These are phyloP conservation scores for Dissostichus mawsoni DNA, from an alignment of 2,113 vertebrate genomes.

Conservation along the genomic window DNA sequence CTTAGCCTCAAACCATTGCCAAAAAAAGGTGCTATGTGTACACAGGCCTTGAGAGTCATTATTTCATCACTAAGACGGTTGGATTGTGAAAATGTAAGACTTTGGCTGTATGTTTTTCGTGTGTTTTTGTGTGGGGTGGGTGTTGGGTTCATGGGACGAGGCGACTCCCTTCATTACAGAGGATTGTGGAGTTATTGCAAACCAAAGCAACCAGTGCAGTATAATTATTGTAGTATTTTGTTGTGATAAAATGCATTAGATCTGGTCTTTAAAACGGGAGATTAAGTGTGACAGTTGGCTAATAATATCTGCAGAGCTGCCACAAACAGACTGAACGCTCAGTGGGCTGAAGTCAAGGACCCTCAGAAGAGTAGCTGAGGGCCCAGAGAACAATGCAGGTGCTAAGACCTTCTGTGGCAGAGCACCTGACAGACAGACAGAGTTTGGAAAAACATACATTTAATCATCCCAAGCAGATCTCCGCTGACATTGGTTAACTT, in stretches of 20 bases:
- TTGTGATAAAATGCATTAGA: neutral
- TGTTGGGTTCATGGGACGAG: neutral
- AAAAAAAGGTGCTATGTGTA: too few species aligned
- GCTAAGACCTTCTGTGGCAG: conserved; percentile 54
- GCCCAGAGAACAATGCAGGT: conserved; percentile 44
- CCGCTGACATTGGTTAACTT: neutral
- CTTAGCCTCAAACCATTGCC: too few species aligned
- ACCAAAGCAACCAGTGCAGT: neutral
- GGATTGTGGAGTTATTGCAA: neutral
- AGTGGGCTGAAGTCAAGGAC: conserved; percentile 36
- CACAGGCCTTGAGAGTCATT: too few species aligned
- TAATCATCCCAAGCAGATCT: neutral
- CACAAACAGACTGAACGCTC: conserved; percentile 60
- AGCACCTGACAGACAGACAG: neutral
- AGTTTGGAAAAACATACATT: conserved; percentile 5
- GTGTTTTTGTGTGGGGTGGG: too few species aligned
- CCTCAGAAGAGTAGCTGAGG: conserved; percentile 42
- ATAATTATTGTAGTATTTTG: neutral
- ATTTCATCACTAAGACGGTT: too few species aligned
- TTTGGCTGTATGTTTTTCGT: neutral
- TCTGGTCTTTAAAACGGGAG: neutral
- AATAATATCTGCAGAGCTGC: conserved; percentile 40
- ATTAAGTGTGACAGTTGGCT: neutral
- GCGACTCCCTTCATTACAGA: too few species aligned
- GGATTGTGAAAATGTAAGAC: neutral